Percentiles rank a stretch among this genome's conserved stretches.
Conservation (phyloP, 2,113 vertebrate species). For the Strigops habroptila region DNA sequence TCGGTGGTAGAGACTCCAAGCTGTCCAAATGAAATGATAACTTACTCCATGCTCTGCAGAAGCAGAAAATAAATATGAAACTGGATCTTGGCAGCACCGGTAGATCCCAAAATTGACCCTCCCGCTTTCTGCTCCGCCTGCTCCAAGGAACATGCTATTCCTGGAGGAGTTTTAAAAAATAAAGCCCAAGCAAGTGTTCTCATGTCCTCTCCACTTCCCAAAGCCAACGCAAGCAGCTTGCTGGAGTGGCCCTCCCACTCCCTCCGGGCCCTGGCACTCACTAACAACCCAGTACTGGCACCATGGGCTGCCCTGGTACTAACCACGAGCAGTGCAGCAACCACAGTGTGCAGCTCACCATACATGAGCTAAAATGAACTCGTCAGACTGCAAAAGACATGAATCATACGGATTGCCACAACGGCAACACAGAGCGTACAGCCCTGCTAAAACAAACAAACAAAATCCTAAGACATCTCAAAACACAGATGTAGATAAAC, state of each 20-base stretch:
- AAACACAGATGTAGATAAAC: not conserved
- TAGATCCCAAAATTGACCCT: not conserved
- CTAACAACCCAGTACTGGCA: not conserved
- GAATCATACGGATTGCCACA: constrained; percentile 31
- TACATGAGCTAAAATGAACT: not conserved
- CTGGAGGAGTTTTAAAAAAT: not conserved
- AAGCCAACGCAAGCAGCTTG: not conserved
- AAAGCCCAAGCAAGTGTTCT: not conserved
- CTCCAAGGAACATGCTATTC: not conserved
- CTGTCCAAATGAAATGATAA: not conserved
- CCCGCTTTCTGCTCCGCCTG: not conserved
- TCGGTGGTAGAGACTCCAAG: not conserved
- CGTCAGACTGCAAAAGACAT: not conserved
- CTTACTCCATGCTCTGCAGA: not conserved
- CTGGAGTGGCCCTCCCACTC: not conserved
- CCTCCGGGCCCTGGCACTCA: not conserved
- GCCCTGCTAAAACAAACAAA: not conserved
- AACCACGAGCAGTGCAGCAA: not conserved
- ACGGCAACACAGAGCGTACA: not conserved
- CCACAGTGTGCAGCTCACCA: not conserved
- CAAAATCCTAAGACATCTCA: not conserved
- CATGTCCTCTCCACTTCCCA: not conserved
- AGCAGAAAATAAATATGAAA: constrained; percentile 8
- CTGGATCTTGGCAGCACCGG: not conserved
- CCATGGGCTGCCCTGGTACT: not conserved